A percentile compares a stretch with the other conserved stretches of the same genome.
These are phyloP conservation scores for Lordiphosa clarofinis DNA, from an alignment of 1,140 invertebrate genomes.

Conservation along the genomic window DNA sequence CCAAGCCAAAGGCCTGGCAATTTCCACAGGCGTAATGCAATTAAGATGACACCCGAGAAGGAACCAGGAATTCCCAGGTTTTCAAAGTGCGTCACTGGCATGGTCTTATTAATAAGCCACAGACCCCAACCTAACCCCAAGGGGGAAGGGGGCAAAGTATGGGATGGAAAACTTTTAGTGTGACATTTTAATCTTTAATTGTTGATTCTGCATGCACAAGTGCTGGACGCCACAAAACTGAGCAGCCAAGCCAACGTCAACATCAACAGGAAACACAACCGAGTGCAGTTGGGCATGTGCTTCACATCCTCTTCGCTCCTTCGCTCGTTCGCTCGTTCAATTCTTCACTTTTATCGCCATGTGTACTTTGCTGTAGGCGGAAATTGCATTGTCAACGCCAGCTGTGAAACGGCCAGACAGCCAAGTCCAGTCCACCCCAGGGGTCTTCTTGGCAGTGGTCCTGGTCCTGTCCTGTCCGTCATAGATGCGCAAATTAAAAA, in stretches of 20 bases:
- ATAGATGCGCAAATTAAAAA: constrained; percentile 71
- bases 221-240: constrained; percentile 34
- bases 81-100: constrained; percentile 18
- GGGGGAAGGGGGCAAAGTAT: no score
- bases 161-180: constrained; percentile 32
- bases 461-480: constrained; percentile 30
- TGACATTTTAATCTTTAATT: constrained; percentile 66
- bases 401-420: constrained; percentile 34
- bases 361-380: constrained; percentile 53
- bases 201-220: constrained; percentile 60
- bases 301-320: constrained; percentile 8
- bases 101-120: constrained; percentile 49
- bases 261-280: constrained; percentile 45
- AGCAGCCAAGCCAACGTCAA: constrained; percentile 15
- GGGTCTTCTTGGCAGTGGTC: constrained; percentile 5
- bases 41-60: constrained; percentile 54
- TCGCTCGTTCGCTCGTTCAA: background rate
- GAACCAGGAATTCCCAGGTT: constrained; percentile 27
- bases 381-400: constrained; percentile 76
- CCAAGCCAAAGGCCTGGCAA: constrained; percentile 29
- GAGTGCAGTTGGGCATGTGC: constrained; percentile 26
- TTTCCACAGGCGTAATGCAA: constrained; percentile 63
- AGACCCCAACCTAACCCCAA: constrained; percentile 2
- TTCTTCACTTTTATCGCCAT: constrained; percentile 25
- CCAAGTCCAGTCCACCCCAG: constrained; percentile 13